Evolutionary conservation across 2,888 invertebrate species (phyloP).

Genomic region (Patella pellucida): DNA sequence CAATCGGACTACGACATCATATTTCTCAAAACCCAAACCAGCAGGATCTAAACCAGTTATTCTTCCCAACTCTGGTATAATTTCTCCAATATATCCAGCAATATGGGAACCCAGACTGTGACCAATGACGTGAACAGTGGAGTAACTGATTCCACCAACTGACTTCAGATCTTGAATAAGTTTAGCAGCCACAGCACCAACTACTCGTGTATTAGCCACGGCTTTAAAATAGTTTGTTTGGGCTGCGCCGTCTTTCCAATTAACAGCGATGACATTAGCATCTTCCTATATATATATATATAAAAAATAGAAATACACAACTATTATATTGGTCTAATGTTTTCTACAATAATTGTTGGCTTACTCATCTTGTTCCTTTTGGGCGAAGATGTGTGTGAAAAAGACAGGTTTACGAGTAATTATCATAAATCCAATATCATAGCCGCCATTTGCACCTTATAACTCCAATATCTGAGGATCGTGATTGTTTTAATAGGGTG

Average conservation of each 20-base stretch:
- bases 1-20: slow-evolving; percentile 83
- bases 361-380: too few relatives aligned
- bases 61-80: not conserved
- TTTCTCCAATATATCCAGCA: not conserved
- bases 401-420: too few relatives aligned
- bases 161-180: slow-evolving; percentile 21
- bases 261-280: slow-evolving; percentile 30
- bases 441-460: too few relatives aligned
- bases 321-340: too few relatives aligned
- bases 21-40: slow-evolving; percentile 89
- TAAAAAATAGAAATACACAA: too few relatives aligned
- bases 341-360: too few relatives aligned
- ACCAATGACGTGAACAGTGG: slow-evolving; percentile 4
- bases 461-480: too few relatives aligned
- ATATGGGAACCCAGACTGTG: slow-evolving; percentile 11
- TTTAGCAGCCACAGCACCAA: slow-evolving; percentile 28
- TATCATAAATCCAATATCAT: too few relatives aligned
- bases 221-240: slow-evolving; percentile 32
- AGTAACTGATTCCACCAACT: slow-evolving; percentile 2
- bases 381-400: too few relatives aligned
- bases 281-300: slow-evolving; percentile 20
- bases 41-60: slow-evolving; percentile 80
- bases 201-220: slow-evolving; percentile 30
- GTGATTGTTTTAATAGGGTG: too few relatives aligned
- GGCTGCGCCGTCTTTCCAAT: slow-evolving; percentile 28